phyloP scores from a whole-genome alignment of 2,888 invertebrate genomes.

The Dolomedes plantarius region DNA sequence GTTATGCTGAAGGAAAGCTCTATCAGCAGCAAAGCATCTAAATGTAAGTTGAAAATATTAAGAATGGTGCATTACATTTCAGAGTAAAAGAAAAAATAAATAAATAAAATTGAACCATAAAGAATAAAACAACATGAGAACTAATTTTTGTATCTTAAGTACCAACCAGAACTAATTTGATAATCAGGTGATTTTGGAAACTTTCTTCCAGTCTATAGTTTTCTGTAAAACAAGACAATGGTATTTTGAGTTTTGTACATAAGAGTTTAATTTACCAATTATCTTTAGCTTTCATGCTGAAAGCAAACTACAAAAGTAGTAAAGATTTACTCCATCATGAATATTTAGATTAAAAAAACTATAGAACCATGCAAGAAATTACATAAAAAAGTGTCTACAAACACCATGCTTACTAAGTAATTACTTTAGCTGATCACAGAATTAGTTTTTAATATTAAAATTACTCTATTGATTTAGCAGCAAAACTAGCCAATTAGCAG shows the following conservation, averaged over 20 bases:
- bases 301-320: neutral
- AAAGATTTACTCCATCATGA: neutral
- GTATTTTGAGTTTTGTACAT: slow-evolving; percentile 19
- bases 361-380: neutral
- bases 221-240: slow-evolving; percentile 81
- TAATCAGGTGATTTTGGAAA: slow-evolving; percentile 97
- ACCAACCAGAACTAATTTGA: slow-evolving; percentile 95
- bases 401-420: no score
- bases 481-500: no score
- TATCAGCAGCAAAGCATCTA: neutral
- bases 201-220: slow-evolving; percentile 98
- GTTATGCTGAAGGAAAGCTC: slow-evolving; percentile 1
- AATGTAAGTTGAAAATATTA: neutral
- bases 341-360: neutral
- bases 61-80: slow-evolving; percentile 14
- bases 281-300: neutral
- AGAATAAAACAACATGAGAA: neutral
- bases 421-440: no score
- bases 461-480: no score
- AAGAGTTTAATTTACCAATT: neutral
- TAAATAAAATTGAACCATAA: no score
- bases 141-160: slow-evolving; percentile 32
- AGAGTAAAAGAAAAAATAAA: slow-evolving; percentile 10
- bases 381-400: no score
- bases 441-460: no score